Evolutionary conservation across 64 coral and sea anemone species (phyloP).

Genomic region (Pachyseris speciosa): DNA sequence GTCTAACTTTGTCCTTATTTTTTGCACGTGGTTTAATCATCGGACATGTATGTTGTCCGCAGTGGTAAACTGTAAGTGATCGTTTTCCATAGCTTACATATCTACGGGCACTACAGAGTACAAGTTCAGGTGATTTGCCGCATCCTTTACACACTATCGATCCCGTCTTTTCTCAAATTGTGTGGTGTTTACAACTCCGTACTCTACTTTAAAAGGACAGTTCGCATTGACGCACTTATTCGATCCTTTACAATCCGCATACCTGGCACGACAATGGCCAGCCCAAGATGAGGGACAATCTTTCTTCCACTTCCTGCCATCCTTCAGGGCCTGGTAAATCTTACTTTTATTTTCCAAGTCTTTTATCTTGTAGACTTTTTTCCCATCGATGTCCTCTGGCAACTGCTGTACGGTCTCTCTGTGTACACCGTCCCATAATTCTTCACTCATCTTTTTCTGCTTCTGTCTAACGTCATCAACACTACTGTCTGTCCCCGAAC

Average conservation of each 20-base stretch:
- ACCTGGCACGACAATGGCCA: conserved; percentile 4
- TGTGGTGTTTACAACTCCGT: background rate
- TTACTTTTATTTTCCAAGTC: background rate
- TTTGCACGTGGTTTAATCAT: background rate
- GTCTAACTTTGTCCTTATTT: background rate
- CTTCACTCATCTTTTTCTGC: conserved; percentile 8
- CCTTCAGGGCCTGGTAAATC: background rate
- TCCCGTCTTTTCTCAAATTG: conserved; percentile 24
- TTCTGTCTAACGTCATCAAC: background rate
- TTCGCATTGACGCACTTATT: background rate
- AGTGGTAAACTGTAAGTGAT: background rate
- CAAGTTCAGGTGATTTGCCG: background rate
- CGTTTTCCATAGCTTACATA: conserved; percentile 24
- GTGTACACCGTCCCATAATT: conserved; percentile 7
- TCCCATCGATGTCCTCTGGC: background rate
- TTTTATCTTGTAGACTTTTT: background rate
- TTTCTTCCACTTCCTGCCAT: conserved; percentile 41
- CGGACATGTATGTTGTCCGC: conserved; percentile 11
- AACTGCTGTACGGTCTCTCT: background rate
- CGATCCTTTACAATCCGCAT: background rate
- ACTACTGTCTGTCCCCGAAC: no score
- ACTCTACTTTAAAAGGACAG: background rate
- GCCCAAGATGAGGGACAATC: conserved; percentile 20
- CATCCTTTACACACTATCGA: conserved; percentile 4
- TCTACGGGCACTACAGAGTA: background rate